Evolutionary conservation across 2,797 vertebrate genomes (phyloP).

Genomic region (Pseudochaenichthys georgianus): DNA sequence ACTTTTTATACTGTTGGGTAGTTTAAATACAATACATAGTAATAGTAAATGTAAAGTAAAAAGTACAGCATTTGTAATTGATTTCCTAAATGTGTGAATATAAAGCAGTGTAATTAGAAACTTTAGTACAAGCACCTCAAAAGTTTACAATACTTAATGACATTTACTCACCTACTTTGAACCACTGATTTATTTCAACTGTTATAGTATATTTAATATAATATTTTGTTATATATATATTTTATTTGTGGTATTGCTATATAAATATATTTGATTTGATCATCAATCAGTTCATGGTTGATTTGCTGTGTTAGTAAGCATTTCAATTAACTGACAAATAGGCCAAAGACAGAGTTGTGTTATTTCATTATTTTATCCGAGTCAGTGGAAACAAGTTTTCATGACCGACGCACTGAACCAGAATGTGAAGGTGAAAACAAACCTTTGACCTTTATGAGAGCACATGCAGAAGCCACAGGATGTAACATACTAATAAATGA

Average conservation of each 20-base stretch:
- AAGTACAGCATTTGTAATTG: neutral
- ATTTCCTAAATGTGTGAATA: neutral
- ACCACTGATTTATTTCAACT: too few species aligned
- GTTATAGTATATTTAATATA: too few species aligned
- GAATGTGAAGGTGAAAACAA: neutral
- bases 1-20: neutral
- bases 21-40: neutral
- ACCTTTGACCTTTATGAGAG: neutral
- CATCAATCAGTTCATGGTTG: too few species aligned
- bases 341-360: neutral
- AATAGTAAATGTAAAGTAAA: neutral
- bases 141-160: too few species aligned
- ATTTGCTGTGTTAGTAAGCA: too few species aligned
- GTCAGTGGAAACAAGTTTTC: neutral
- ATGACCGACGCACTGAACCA: neutral
- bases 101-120: too few species aligned
- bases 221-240: too few species aligned
- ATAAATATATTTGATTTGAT: too few species aligned
- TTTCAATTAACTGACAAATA: neutral
- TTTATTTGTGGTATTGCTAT: too few species aligned
- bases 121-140: too few species aligned
- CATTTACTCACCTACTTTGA: too few species aligned
- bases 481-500: neutral
- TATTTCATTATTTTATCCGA: neutral
- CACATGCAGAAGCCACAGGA: neutral